Evolutionary conservation across 2,797 vertebrate genomes (phyloP), one percentile per base, ranked within the genome.

Genomic region (Sphenopsis melanotis): DNA sequence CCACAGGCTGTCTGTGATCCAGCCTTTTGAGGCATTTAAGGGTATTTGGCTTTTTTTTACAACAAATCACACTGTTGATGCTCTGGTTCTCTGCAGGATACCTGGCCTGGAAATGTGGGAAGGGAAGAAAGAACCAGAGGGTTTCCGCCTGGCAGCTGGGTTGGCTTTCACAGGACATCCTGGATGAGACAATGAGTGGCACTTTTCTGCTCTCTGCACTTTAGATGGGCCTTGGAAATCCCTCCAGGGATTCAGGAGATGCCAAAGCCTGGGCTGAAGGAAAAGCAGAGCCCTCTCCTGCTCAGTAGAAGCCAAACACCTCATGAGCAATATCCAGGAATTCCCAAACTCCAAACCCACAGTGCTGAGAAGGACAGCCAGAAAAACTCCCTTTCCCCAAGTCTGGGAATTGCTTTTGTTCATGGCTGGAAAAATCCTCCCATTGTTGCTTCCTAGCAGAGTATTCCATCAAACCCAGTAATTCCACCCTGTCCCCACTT

Each of bases 401-500:
- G 42, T 3, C 46, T 46, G 42, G 37, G 39, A 85, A 50, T 2
- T 66, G 19, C 7, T 70, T 46, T 61, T 69, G 16, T 16, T 92
- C 29, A 4, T 15, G 34, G 52, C 19, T 68, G 27, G 37, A 69
- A 75, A 61, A 84, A 55, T 23, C 53, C 16, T 74, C 26, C 26
- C 0, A 0, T 2, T 5, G 12, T 36, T 70, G 16, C 20, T 49
- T 70, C 26, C 20, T 24, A 22, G 15, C 34, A 53, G 21, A 55
- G 2, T 4, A 49, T 60, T 83, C 49, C 23, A 72, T 27, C 34
- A 46, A 90, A 64, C 4, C 15, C 1, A 2, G 21, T 14, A 49
- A 83, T 68, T 74, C 27, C 23, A 12, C 9, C 20, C 16, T 2
- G 2, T 2, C 5, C 9, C 22, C 9, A 2, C 10, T 85, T 46